Conservation (phyloP, 2,113 vertebrate genomes). For the Pomatostomus ruficeps region DNA sequence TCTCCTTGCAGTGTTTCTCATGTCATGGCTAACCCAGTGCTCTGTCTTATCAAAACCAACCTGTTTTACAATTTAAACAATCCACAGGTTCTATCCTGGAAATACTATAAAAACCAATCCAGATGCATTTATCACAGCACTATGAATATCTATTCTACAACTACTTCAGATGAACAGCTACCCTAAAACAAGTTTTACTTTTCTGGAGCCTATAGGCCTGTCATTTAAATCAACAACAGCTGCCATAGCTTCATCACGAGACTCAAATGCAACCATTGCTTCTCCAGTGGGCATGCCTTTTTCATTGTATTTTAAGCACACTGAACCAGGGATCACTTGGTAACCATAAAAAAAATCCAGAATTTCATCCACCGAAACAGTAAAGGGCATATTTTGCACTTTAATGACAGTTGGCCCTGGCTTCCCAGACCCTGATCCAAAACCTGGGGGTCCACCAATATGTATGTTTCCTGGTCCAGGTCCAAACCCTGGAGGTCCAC, state of each 20-base stretch:
- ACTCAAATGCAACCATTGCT: slow-evolving; percentile 98
- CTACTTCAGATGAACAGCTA: slow-evolving; percentile 71
- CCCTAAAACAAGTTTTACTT: slow-evolving; percentile 95
- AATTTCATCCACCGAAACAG: slow-evolving; percentile 96
- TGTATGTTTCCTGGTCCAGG: slow-evolving; percentile 76
- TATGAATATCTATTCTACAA: slow-evolving; percentile 72
- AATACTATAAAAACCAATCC: slow-evolving; percentile 77
- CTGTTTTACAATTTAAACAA: slow-evolving; percentile 69
- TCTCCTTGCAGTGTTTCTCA: slow-evolving; percentile 41
- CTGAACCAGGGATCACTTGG: slow-evolving; percentile 93
- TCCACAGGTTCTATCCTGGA: slow-evolving; percentile 76
- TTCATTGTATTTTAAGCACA: slow-evolving; percentile 96
- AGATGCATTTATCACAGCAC: slow-evolving; percentile 78
- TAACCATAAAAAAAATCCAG: slow-evolving; percentile 99
- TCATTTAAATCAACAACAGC: slow-evolving; percentile 98
- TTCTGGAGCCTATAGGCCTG: slow-evolving; percentile 94
- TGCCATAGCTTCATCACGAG: slow-evolving; percentile 91
- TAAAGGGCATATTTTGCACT: slow-evolving; percentile 98
- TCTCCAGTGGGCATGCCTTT: slow-evolving; percentile 97
- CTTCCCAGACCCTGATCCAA: slow-evolving; percentile 80
- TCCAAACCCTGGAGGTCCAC: slow-evolving; percentile 76
- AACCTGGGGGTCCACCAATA: slow-evolving; percentile 80
- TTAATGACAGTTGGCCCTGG: slow-evolving; percentile 92
- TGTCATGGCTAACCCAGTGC: slow-evolving; percentile 67
- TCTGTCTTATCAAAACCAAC: slow-evolving; percentile 66